phyloP scores from a whole-genome alignment of 1,140 invertebrate species.

The Periplaneta americana region DNA sequence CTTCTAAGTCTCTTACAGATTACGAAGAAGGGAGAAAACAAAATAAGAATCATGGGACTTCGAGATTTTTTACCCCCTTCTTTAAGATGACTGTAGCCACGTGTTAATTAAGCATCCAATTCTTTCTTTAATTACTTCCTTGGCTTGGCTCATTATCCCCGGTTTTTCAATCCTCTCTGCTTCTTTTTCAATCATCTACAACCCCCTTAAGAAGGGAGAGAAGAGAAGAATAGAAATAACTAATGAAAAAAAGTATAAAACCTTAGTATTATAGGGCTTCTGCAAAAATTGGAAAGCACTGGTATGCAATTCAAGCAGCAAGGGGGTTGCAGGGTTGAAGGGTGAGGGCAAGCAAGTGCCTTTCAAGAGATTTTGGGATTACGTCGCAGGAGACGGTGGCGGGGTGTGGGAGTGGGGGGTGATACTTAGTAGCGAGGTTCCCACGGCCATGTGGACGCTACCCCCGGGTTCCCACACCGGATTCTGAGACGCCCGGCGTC shows the following conservation, averaged over 20 bases:
- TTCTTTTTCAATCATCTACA: background rate
- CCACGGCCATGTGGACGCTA: background rate
- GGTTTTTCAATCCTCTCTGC: background rate
- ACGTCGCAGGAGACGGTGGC: background rate
- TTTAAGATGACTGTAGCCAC: background rate
- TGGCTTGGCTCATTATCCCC: background rate
- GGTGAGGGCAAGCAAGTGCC: background rate
- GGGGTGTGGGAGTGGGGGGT: background rate
- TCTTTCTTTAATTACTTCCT: background rate
- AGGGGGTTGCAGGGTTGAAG: background rate
- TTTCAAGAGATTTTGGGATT: background rate
- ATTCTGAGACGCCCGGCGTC: background rate
- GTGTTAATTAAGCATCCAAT: background rate
- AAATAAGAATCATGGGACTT: background rate
- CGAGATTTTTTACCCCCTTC: background rate
- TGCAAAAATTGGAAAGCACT: background rate
- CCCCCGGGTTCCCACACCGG: background rate
- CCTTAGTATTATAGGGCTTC: background rate
- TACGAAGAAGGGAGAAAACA: background rate
- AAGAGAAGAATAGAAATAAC: background rate
- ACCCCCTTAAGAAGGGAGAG: background rate
- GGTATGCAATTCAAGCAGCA: background rate
- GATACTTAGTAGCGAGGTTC: background rate
- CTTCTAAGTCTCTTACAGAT: background rate
- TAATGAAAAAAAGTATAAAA: background rate